These are phyloP conservation scores for Podabrus alpinus DNA, from an alignment of 2,888 invertebrate genomes.

Conservation along the genomic window DNA sequence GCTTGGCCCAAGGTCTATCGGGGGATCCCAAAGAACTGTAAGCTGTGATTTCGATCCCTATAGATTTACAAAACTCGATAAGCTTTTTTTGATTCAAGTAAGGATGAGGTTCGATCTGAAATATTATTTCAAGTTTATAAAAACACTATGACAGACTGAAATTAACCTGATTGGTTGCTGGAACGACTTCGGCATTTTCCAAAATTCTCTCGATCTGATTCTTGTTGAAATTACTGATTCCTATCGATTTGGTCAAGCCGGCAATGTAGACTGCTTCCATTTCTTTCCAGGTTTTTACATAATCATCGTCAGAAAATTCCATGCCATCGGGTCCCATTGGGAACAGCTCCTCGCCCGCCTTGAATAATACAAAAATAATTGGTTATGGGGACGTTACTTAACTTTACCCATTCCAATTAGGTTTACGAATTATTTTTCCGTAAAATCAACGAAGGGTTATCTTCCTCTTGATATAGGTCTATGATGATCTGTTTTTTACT, in stretches of 20 bases:
- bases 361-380: too few species aligned
- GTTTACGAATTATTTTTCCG: too few species aligned
- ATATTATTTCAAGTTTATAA: background rate
- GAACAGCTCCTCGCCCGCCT: constrained; percentile 68
- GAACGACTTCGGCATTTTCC: constrained; percentile 65
- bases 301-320: constrained; percentile 69
- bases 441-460: too few species aligned
- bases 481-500: too few species aligned
- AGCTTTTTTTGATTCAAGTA: constrained; percentile 74
- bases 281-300: constrained; percentile 76
- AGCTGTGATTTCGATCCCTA: constrained; percentile 72
- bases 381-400: too few species aligned
- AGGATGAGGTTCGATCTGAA: constrained; percentile 79
- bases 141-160: background rate
- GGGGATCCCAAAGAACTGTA: constrained; percentile 86
- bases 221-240: constrained; percentile 86
- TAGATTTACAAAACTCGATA: constrained; percentile 69
- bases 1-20: constrained; percentile 81
- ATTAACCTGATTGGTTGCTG: constrained; percentile 64
- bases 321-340: constrained; percentile 66
- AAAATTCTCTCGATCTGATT: constrained; percentile 74
- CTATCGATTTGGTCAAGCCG: constrained; percentile 77
- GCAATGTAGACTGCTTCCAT: constrained; percentile 75
- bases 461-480: too few species aligned
- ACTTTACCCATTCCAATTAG: too few species aligned